Evolutionary conservation across 2,888 invertebrate genomes (phyloP).

Genomic region (Cephus pulcher): DNA sequence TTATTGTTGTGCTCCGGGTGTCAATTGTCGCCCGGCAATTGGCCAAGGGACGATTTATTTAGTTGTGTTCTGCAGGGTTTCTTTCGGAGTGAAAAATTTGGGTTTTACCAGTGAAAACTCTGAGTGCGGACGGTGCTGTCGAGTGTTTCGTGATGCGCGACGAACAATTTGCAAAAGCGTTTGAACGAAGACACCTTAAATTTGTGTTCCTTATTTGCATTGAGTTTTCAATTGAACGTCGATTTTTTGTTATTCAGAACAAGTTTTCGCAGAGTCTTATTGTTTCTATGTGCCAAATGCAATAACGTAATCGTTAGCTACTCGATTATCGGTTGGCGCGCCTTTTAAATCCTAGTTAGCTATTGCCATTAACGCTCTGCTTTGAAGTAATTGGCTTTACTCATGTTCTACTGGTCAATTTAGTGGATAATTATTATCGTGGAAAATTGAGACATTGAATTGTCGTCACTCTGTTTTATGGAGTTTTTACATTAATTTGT

Average conservation of each 20-base stretch:
- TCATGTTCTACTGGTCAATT: not conserved
- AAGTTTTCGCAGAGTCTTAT: not conserved
- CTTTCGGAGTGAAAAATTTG: not conserved
- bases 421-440: not conserved
- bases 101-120: constrained; percentile 10
- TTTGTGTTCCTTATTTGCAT: not conserved
- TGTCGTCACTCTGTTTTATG: not conserved
- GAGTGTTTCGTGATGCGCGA: constrained; percentile 36
- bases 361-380: not conserved
- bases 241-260: not conserved
- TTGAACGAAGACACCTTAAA: constrained; percentile 23
- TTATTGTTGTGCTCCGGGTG: not conserved
- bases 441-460: not conserved
- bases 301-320: constrained; percentile 28
- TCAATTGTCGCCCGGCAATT: not conserved
- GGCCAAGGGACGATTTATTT: not conserved
- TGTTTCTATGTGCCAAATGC: not conserved
- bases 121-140: constrained; percentile 20
- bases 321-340: constrained; percentile 24
- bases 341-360: constrained; percentile 21
- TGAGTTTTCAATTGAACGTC: not conserved
- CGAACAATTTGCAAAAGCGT: constrained; percentile 36
- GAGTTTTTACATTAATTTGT: not conserved
- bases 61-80: not conserved
- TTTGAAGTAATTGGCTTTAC: not conserved